phyloP scores from a whole-genome alignment of 2,888 invertebrate genomes.

The Tenthredo distinguenda region DNA sequence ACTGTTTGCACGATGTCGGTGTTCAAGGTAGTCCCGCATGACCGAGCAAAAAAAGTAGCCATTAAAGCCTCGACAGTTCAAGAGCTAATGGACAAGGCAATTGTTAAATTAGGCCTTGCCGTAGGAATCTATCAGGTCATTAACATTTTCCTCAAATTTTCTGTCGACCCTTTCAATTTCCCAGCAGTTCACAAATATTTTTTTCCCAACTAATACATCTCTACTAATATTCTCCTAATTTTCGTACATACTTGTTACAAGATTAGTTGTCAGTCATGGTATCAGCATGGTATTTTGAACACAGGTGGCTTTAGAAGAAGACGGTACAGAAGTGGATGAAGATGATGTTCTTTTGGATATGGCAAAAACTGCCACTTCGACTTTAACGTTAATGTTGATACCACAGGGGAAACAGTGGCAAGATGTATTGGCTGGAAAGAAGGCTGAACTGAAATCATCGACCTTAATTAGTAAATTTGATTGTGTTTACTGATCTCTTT shows the following conservation, averaged over 20 bases:
- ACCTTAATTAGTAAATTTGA: not conserved
- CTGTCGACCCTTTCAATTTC: not conserved
- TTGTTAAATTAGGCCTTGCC: not conserved
- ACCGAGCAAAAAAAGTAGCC: not conserved
- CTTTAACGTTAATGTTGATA: conserved; percentile 16
- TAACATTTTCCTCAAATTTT: not conserved
- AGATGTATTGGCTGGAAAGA: not conserved
- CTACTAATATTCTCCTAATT: not conserved
- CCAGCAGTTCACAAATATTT: not conserved
- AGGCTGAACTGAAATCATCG: not conserved
- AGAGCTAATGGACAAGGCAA: conserved; percentile 1
- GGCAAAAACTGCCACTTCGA: not conserved
- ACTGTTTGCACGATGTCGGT: not conserved
- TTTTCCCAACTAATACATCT: not conserved
- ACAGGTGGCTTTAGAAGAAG: not conserved
- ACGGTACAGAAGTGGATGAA: not conserved
- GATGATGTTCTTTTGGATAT: conserved; percentile 2
- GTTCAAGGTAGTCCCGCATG: not conserved
- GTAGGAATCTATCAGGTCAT: not conserved
- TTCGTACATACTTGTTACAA: not conserved
- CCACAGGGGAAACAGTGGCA: not conserved
- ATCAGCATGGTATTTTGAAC: not conserved
- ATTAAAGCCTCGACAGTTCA: not conserved
- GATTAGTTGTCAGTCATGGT: not conserved
- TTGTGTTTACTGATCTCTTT: not conserved